Evolutionary conservation across 1,140 invertebrate genomes (phyloP), one percentile per base, ranked within the genome.

Genomic region (Caenorhabditis tropicalis): DNA sequence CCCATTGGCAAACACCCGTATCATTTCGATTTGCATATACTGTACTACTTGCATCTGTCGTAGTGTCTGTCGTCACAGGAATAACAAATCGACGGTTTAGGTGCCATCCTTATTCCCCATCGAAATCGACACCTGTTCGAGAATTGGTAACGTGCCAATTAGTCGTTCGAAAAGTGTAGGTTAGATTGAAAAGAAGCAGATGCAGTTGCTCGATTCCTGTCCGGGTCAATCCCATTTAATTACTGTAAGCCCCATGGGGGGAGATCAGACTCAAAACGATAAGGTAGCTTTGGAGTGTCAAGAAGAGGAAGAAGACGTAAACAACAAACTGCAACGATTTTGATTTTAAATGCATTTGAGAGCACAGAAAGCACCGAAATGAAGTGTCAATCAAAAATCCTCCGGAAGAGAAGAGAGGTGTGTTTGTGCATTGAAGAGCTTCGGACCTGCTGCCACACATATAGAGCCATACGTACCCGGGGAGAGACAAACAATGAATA

Each of bases 401-500:
- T 74, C 65, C 36, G 36, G 65, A 74, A 74, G 33, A 65, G 58
- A 16, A 24, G 27, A 10, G 16, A 74, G 65, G 65, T 74, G 65
- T 74, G 65, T 74, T 74, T 74, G 65, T 74, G 65, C 19, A 74
- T 74, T 74, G 65, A 74, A 74, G 65, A 74, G 36, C 65, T 74
- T 43, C n/a, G 65, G 65, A 74, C 65, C 36, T 74, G 65, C 65
- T 74, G 65, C 33, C 65, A 74, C 65, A 74, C 58, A 36, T 51
- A n/a, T 36, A 65, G 39, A 43, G 39, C 39, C 65, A 74, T 74
- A n/a, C 65, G 36, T 43, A 74, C 36, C 65, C 65, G n/a, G 65
- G n/a, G n/a, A n/a, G 65, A 74, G 65, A 74, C 65, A 74, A 74
- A 74, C 65, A 74, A 74, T 74, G 65, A 74, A 74, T 74, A 74